A percentile compares a stretch with the other conserved stretches of the same genome.
These are phyloP conservation scores for Drosophila lowei DNA, from an alignment of 1,140 invertebrate genomes.

Conservation along the genomic window DNA sequence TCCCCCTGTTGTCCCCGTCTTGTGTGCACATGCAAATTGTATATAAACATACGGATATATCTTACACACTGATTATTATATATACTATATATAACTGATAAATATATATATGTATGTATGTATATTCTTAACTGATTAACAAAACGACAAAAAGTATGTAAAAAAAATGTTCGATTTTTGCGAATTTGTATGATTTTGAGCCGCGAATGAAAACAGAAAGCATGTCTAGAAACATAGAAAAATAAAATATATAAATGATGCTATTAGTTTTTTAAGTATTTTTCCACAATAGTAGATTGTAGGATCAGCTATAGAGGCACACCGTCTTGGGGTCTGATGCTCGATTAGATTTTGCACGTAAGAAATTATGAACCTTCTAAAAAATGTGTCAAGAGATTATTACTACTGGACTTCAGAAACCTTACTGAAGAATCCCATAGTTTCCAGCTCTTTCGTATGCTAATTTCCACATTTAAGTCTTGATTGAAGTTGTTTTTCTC, in stretches of 20 bases:
- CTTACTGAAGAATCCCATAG: too few relatives aligned
- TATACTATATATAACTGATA: conserved; percentile 31
- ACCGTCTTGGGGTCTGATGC: too few relatives aligned
- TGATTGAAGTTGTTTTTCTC: too few relatives aligned
- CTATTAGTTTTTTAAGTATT: conserved; percentile 4
- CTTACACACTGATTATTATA: conserved; percentile 34
- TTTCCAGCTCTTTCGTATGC: too few relatives aligned
- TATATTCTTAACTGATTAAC: conserved; percentile 21
- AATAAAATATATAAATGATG: conserved; percentile 43
- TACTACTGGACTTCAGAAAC: too few relatives aligned
- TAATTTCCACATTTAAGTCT: too few relatives aligned
- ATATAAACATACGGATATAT: conserved; percentile 38
- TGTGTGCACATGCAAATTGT: conserved; percentile 58
- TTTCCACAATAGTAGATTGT: background rate
- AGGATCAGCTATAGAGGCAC: too few relatives aligned
- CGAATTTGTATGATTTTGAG: conserved; percentile 41
- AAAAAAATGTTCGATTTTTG: conserved; percentile 37
- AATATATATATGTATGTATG: conserved; percentile 23
- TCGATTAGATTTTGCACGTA: too few relatives aligned
- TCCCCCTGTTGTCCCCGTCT: conserved; percentile 38
- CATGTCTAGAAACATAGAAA: conserved; percentile 10
- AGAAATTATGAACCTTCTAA: too few relatives aligned
- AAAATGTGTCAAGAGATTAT: too few relatives aligned
- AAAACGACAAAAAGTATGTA: conserved; percentile 13
- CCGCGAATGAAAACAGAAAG: conserved; percentile 5